These are phyloP conservation scores for Maylandia zebra DNA, from an alignment of 2,113 vertebrate species.

Conservation along the genomic window DNA sequence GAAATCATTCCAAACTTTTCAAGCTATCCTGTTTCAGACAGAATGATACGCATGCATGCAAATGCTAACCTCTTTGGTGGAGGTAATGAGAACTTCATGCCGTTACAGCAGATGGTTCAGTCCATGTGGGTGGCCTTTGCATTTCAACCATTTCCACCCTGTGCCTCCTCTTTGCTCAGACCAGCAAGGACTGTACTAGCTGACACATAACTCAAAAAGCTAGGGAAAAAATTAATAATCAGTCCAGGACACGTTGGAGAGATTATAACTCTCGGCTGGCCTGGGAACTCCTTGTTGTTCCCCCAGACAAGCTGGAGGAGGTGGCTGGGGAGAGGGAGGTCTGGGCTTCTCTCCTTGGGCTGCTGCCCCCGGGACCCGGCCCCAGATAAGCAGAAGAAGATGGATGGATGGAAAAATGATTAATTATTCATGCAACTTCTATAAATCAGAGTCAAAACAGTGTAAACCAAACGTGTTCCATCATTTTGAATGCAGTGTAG, in stretches of 20 bases:
- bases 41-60: not conserved
- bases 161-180: not conserved
- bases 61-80: not conserved
- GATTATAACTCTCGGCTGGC: not conserved
- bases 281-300: not conserved
- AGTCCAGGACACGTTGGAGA: not conserved
- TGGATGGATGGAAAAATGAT: not conserved
- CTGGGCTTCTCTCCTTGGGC: not conserved
- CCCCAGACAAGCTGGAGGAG: not conserved
- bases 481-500: not conserved
- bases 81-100: not conserved
- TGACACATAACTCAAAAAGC: not conserved
- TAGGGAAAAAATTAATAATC: not conserved
- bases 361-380: not conserved
- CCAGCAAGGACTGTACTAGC: not conserved
- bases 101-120: not conserved
- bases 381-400: fast-evolving
- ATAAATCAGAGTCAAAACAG: not conserved
- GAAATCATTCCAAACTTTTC: not conserved
- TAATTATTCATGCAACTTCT: not conserved
- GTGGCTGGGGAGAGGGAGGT: not conserved
- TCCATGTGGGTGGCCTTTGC: not conserved
- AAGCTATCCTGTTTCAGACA: not conserved
- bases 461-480: not conserved
- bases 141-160: not conserved